Base-by-base conservation (phyloP, 2,888 invertebrate genomes). In the Leptinotarsa peninsularis region DNA sequence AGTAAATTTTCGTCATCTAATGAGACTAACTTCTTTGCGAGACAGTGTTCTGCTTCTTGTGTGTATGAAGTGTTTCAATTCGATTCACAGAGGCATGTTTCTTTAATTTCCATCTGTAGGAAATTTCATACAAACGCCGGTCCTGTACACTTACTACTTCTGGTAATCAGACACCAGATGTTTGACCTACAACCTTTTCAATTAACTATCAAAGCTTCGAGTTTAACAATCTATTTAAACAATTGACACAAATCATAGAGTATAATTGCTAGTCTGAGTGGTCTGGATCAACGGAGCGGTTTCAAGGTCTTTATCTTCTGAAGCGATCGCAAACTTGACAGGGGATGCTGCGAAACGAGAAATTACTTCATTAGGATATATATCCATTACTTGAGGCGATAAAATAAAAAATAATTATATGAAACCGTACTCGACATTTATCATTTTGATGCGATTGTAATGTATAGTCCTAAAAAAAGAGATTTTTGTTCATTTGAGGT, bases 251-350 rank as follows among this genome's bases (percentile, higher is more conserved):
- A 43, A 63, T 63, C 33, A 63, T n/a, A n/a, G 7, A 27, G 33
- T 63, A 63, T 63, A n/a, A 63, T 27, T 63, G 27, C 0, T 0
- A 63, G 17, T 43, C 4, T 43, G 14, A 43, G 15, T n/a, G 63
- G 43, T 33, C 10, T 63, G 17, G 63, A 63, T 63, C n/a, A 63
- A 63, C 4, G 63, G 63, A 17, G 63, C 4, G 33, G 63, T 63
- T 43, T 63, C 63, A 33, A n/a, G 17, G 33, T 63, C 43, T n/a
- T 63, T 63, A 63, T 63, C 33, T 17, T 18, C 43, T n/a, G 43
- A 63, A 33, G 5, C n/a, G 15, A n/a, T n/a, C n/a, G 63, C 43
- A 33, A 63, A 43, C 63, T 63, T 17, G 33, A n/a, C 7, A n/a
- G 14, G 43, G n/a, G 17, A 33, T 10, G 15, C 63, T 63, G 63